Conservation (phyloP, 2,888 invertebrate species). For the Oscheius myriophilus region DNA sequence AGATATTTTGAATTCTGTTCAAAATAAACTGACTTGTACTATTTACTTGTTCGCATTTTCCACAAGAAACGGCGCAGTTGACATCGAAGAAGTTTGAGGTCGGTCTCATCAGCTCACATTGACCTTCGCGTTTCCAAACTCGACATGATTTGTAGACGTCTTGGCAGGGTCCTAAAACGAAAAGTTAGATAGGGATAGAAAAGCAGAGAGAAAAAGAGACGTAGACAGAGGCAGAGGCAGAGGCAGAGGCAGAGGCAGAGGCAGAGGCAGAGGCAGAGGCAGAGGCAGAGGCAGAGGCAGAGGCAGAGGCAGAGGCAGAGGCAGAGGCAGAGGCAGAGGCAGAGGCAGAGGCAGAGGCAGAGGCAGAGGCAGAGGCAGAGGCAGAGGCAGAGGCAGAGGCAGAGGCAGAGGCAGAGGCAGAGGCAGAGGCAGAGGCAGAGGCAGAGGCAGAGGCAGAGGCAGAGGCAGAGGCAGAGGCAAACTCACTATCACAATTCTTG, state of each 20-base stretch:
- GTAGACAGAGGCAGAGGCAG: not conserved
- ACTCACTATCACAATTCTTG: constrained; percentile 49
- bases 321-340: not conserved
- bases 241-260: not conserved
- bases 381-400: not conserved
- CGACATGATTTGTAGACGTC: constrained; percentile 55
- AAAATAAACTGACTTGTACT: constrained; percentile 27
- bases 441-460: not conserved
- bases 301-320: not conserved
- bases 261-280: not conserved
- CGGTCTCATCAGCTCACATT: constrained; percentile 48
- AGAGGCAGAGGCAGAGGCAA: not conserved
- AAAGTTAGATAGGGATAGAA: not conserved
- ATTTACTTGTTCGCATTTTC: constrained; percentile 35
- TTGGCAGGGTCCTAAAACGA: constrained; percentile 51
- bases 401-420: not conserved
- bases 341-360: not conserved
- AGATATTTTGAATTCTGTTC: not conserved
- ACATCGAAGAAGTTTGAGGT: constrained; percentile 54
- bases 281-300: not conserved
- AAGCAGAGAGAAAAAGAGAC: constrained; percentile 2
- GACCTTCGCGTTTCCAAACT: constrained; percentile 56
- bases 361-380: not conserved
- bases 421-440: not conserved
- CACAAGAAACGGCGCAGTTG: constrained; percentile 56